Base-by-base conservation (phyloP, 2,888 invertebrate species). In the Mythimna loreyi region DNA sequence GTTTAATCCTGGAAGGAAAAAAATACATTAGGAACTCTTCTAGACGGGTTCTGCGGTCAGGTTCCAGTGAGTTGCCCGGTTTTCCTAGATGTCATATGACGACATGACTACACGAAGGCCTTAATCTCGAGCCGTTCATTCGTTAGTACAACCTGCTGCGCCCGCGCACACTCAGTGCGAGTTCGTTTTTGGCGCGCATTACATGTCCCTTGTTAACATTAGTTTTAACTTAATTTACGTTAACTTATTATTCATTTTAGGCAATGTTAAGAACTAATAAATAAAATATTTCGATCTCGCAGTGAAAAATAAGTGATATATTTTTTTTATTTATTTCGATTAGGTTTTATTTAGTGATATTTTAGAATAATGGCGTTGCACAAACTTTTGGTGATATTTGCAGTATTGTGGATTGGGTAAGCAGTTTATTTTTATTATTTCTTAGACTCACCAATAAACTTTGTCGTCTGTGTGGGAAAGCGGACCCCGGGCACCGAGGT, bases 381-480 rank as follows among this genome's bases (percentile, higher is more conserved):
- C 57, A 75, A 60, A 56, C 52, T 78, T 53, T 50, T 69, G 52
- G 78, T 83, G 70, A 67, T 84, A 77, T 72, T 84, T 62, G 73
- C 81, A 53, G 73, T 81, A 66, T 72, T 84, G 23, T 79, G 77
- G 65, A 52, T 61, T 56, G 83, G 85, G 83, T 84, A 69, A 84
- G 83, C 56, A 21, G 13, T 21, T 56, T 43, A 23, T 50, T 63
- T 59, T 28, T 19, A 21, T 28, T n/a, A 76, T 25, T 3, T 23
- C 21, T 53, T 13, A 19, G 28, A 1, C 1, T 55, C 21, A 11
- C 1, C 1, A 30, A 52, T 5, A 21, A 53, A 28, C 7, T n/a
- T 28, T 19, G 9, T 53, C n/a, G n/a, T n/a, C n/a, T n/a, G n/a
- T n/a, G n/a, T n/a, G n/a, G n/a, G n/a, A n/a, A n/a, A n/a, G n/a